phyloP scores from a whole-genome alignment of 1,140 invertebrate species.

The Pseudomyrmex flavicornis region DNA sequence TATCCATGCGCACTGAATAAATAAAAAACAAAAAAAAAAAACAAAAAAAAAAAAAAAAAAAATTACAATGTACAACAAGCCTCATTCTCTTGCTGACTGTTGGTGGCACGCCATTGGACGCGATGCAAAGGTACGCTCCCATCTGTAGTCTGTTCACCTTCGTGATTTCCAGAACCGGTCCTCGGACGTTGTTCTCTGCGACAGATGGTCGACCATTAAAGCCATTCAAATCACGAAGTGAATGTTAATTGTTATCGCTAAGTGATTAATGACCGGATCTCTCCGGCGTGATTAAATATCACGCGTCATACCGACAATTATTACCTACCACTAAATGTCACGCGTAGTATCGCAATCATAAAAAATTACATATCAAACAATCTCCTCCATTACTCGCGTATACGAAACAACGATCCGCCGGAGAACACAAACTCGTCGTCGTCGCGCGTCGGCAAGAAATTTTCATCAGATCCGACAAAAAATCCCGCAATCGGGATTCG shows the following conservation, averaged over 20 bases:
- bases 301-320: background rate
- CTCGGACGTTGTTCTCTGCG: constrained; percentile 88
- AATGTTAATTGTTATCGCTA: background rate
- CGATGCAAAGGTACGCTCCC: constrained; percentile 96
- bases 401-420: background rate
- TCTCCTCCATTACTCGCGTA: too few species aligned
- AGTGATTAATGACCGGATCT: background rate
- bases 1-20: too few species aligned
- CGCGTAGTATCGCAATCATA: background rate
- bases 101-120: constrained; percentile 93
- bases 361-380: too few species aligned
- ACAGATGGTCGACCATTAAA: constrained; percentile 45
- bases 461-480: constrained; percentile 45
- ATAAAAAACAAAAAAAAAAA: too few species aligned
- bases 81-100: constrained; percentile 95
- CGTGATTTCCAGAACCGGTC: constrained; percentile 90
- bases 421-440: constrained; percentile 4
- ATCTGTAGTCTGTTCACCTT: constrained; percentile 95
- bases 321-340: background rate
- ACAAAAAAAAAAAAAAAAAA: background rate
- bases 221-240: background rate
- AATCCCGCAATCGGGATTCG: constrained; percentile 45
- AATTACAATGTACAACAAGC: constrained; percentile 94
- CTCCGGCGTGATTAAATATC: background rate
- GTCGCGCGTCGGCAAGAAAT: background rate